Evolutionary conservation across 2,797 vertebrate genomes (phyloP).

Genomic region (Delichon dasypus): DNA sequence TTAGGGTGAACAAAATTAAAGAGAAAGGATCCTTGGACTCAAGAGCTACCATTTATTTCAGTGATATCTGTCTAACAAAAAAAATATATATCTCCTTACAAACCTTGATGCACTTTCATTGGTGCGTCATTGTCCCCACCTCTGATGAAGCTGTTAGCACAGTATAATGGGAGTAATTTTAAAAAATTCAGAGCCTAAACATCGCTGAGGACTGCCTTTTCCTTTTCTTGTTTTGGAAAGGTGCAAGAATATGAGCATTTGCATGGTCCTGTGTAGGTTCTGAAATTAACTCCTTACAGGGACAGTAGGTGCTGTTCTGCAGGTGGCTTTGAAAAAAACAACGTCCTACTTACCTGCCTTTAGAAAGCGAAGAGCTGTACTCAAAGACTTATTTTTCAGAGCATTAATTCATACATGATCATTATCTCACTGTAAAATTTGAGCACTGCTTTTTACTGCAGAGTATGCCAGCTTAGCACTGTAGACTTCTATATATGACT

Average conservation of each 20-base stretch:
- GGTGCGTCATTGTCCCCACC: neutral
- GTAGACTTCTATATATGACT: neutral
- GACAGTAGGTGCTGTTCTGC: neutral
- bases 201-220: neutral
- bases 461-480: neutral
- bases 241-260: neutral
- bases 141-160: neutral
- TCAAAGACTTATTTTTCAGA: slow-evolving; percentile 6
- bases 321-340: neutral
- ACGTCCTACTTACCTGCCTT: neutral
- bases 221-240: neutral
- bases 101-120: neutral
- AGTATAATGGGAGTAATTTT: neutral
- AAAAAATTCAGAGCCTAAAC: neutral
- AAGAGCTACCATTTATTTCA: neutral
- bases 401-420: neutral
- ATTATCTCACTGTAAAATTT: slow-evolving; percentile 8
- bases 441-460: neutral
- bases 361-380: neutral
- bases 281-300: neutral
- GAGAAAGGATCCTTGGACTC: neutral
- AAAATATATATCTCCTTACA: neutral
- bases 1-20: neutral
- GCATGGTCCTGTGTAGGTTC: neutral
- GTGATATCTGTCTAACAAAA: neutral